Evolutionary conservation across 2,888 invertebrate genomes (phyloP).

Genomic region (Acrobeloides nanus): DNA sequence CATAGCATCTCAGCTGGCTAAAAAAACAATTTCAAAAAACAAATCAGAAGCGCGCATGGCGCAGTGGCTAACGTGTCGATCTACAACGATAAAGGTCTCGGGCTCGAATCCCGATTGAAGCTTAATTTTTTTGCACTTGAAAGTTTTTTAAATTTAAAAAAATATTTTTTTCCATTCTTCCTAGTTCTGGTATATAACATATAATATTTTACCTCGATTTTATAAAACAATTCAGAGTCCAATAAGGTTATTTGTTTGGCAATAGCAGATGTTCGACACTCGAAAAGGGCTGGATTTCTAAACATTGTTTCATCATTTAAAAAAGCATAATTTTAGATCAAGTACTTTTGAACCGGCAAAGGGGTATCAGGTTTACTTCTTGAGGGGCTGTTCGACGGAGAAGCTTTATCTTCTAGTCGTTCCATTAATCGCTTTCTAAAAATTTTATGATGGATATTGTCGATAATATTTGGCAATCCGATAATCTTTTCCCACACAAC

Average conservation of each 20-base stretch:
- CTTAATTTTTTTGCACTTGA: too few relatives aligned
- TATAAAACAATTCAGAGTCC: slow-evolving; percentile 87
- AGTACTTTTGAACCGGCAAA: slow-evolving; percentile 5
- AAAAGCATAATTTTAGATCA: too few relatives aligned
- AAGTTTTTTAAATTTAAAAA: not conserved
- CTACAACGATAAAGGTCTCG: too few relatives aligned
- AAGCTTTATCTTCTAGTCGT: slow-evolving; percentile 27
- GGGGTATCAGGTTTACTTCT: too few relatives aligned
- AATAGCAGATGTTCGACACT: slow-evolving; percentile 86
- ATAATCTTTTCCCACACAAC: too few relatives aligned
- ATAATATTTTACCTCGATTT: slow-evolving; percentile 67
- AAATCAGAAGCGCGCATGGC: not conserved
- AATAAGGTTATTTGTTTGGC: slow-evolving; percentile 96
- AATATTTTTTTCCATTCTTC: too few relatives aligned
- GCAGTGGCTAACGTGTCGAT: too few relatives aligned
- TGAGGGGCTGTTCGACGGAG: too few relatives aligned
- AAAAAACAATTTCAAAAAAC: slow-evolving; percentile 9
- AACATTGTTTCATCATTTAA: slow-evolving; percentile 6
- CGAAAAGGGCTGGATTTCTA: slow-evolving; percentile 61
- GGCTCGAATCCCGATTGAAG: too few relatives aligned
- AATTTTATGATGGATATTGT: too few relatives aligned
- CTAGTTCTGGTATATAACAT: too few relatives aligned
- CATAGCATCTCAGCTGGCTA: slow-evolving; percentile 85
- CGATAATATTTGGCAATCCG: too few relatives aligned
- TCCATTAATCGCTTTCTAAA: slow-evolving; percentile 36